phyloP scores from a whole-genome alignment of 1,140 invertebrate species.

The Vanessa tameamea region DNA sequence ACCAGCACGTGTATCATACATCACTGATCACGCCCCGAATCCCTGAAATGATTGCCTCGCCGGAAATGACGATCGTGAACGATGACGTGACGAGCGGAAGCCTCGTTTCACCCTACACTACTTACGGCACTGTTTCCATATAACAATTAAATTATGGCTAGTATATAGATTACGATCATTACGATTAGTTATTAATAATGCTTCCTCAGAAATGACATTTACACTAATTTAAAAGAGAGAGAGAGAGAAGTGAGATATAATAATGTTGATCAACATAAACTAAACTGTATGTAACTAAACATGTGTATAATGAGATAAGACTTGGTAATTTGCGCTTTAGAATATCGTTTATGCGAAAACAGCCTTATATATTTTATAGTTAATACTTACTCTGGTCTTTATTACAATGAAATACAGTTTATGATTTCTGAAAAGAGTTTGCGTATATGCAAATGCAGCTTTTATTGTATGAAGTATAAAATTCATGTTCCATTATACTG shows the following conservation, averaged over 20 bases:
- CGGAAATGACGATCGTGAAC: conserved; percentile 20
- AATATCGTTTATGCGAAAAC: background rate
- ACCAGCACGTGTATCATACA: conserved; percentile 12
- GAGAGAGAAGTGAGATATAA: no score
- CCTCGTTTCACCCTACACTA: background rate
- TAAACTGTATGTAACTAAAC: no score
- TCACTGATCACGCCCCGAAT: conserved; percentile 9
- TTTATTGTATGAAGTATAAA: conserved; percentile 6
- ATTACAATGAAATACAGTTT: conserved; percentile 1
- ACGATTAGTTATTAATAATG: no score
- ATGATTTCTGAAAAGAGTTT: background rate
- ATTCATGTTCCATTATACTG: conserved; percentile 8
- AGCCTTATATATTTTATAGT: background rate
- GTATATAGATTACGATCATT: no score
- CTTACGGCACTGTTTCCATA: no score
- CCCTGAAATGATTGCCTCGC: conserved; percentile 24
- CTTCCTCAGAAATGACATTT: no score
- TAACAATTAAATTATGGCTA: no score
- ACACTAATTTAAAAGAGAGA: no score
- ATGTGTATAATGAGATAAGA: no score
- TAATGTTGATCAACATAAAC: no score
- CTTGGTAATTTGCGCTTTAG: background rate
- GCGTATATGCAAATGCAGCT: conserved; percentile 1
- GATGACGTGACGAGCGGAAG: conserved; percentile 19
- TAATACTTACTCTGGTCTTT: background rate